Conservation (phyloP, 1,140 invertebrate genomes). For the Megalopta genalis region DNA sequence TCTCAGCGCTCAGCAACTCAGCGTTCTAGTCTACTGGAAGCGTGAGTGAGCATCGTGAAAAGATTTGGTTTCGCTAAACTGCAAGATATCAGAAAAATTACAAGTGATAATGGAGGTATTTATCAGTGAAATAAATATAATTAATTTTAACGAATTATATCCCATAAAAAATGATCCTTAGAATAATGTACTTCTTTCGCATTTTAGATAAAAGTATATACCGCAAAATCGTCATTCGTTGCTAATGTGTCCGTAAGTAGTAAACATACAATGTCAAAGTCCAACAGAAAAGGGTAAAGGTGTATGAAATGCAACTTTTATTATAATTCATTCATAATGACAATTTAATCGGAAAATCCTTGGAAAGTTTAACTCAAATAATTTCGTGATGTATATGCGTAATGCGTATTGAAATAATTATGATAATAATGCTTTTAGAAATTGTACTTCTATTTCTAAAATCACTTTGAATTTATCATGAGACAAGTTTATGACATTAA, state of each 20-base stretch:
- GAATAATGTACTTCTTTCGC: conserved; percentile 13
- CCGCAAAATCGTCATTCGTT: conserved; percentile 63
- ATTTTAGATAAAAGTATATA: conserved; percentile 73
- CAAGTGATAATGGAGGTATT: conserved; percentile 49
- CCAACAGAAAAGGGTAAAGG: not conserved
- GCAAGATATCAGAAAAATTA: not conserved
- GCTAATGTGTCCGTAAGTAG: conserved; percentile 71
- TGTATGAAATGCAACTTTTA: not conserved
- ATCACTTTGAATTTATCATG: conserved; percentile 8
- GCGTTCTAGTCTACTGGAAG: not conserved
- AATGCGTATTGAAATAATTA: not conserved
- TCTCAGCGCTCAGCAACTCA: not conserved
- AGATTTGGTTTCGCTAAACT: not conserved
- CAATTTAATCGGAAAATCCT: not conserved
- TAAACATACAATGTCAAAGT: conserved; percentile 1
- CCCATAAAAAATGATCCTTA: not conserved
- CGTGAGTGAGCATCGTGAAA: too few relatives aligned
- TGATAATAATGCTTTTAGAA: not conserved
- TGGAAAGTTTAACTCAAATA: not conserved
- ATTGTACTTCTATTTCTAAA: not conserved
- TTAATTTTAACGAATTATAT: not conserved
- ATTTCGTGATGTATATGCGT: too few relatives aligned
- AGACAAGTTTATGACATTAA: not conserved
- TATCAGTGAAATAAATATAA: not conserved
- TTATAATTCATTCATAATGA: not conserved